Evolutionary conservation across 1,140 invertebrate species (phyloP).

Genomic region (Chionoecetes opilio): DNA sequence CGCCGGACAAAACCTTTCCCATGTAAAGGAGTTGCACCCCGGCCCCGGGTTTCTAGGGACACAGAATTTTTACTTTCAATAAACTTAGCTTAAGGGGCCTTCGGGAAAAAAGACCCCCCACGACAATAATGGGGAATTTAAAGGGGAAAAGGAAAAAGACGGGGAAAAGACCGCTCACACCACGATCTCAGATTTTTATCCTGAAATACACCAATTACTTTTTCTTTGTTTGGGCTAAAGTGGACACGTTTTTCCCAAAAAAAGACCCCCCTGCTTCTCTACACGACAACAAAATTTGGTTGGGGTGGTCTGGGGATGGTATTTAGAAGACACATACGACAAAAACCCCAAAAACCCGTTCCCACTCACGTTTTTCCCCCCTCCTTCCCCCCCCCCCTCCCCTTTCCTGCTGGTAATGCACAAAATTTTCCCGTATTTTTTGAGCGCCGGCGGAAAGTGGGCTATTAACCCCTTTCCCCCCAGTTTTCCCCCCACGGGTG

Average conservation of each 20-base stretch:
- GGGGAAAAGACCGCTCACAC: not conserved
- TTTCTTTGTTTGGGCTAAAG: not conserved
- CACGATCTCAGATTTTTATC: not conserved
- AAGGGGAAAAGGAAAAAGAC: no score
- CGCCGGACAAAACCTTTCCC: no score
- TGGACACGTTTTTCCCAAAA: not conserved
- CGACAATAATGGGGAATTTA: not conserved
- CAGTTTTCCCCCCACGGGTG: not conserved
- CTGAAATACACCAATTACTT: not conserved
- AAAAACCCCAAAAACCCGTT: no score
- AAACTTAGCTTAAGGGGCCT: not conserved
- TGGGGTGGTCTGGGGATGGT: no score
- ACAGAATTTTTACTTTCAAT: not conserved
- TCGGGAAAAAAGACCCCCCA: not conserved
- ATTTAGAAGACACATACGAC: no score
- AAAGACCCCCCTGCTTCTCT: no score
- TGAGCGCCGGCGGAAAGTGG: not conserved
- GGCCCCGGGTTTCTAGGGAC: no score
- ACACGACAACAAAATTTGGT: no score
- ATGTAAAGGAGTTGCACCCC: no score
- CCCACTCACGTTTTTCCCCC: no score
- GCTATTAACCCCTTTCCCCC: not conserved
- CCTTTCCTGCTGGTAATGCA: not conserved
- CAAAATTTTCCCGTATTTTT: not conserved
- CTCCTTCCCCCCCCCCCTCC: no score